Conservation (phyloP, 2,113 vertebrate species). For the Sapayoa aenigma region DNA sequence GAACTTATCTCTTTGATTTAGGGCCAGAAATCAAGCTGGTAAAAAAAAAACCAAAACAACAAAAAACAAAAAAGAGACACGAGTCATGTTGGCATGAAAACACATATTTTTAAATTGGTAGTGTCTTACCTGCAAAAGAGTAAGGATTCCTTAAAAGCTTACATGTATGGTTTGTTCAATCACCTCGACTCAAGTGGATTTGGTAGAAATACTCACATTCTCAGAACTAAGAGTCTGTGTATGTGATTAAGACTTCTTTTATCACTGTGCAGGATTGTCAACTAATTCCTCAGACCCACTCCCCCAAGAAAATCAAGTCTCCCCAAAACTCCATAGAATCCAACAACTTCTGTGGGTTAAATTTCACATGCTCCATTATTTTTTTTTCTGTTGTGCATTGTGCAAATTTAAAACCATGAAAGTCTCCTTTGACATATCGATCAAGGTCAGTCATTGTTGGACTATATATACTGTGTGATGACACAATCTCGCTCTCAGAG, state of each 20-base stretch:
- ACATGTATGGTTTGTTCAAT: not conserved
- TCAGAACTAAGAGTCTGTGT: not conserved
- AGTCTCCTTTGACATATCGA: slow-evolving; percentile 6
- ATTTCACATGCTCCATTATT: not conserved
- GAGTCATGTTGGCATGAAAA: not conserved
- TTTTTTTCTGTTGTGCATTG: not conserved
- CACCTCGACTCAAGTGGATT: not conserved
- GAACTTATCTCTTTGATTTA: not conserved
- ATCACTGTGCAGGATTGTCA: not conserved
- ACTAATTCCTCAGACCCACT: not conserved
- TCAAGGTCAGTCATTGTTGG: not conserved
- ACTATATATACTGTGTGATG: not conserved
- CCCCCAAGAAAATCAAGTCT: not conserved
- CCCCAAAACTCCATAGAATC: not conserved
- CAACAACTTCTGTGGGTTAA: not conserved
- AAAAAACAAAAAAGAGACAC: not conserved
- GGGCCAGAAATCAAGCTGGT: not conserved
- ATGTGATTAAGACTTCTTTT: not conserved
- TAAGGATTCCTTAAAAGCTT: not conserved
- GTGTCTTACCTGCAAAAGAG: not conserved
- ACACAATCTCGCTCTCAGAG: not conserved
- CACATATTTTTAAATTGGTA: not conserved
- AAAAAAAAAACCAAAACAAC: not conserved
- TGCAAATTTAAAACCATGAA: not conserved
- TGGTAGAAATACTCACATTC: not conserved